Conservation (phyloP, 2,113 vertebrate species). For the Apodemus sylvaticus region DNA sequence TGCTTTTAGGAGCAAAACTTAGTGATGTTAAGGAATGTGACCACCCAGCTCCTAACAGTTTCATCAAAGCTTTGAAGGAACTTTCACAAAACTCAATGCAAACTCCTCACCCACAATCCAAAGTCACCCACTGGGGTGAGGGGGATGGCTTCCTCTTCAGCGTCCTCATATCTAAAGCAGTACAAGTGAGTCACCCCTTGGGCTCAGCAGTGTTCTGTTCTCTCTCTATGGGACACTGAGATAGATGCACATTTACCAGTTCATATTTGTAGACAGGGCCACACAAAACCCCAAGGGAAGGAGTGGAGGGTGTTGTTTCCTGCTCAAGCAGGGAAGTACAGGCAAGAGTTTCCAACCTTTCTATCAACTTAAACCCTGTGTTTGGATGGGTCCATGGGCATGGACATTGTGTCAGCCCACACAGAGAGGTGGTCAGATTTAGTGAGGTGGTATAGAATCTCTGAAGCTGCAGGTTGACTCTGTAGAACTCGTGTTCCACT, state of each 20-base stretch:
- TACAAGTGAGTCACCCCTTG: fast-evolving
- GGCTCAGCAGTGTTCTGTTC: neutral
- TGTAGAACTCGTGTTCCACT: neutral
- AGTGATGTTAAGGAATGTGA: neutral
- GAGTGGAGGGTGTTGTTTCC: neutral
- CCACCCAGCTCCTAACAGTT: neutral
- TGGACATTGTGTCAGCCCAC: neutral
- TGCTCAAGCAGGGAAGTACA: neutral
- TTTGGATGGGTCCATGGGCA: neutral
- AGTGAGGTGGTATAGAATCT: neutral
- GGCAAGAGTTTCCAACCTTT: fast-evolving
- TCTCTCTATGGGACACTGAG: neutral
- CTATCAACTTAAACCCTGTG: no score
- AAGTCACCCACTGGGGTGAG: neutral
- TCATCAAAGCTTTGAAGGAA: neutral
- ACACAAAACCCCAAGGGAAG: neutral
- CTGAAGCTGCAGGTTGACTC: no score
- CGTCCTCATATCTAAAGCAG: neutral
- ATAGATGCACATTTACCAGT: no score
- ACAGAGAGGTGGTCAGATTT: neutral
- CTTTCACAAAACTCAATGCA: neutral
- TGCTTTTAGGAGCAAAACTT: neutral
- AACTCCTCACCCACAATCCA: neutral
- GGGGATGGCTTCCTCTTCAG: neutral
- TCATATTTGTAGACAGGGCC: fast-evolving